phyloP scores from a whole-genome alignment of 2,797 vertebrate species.

The Rhinichthys osculus region DNA sequence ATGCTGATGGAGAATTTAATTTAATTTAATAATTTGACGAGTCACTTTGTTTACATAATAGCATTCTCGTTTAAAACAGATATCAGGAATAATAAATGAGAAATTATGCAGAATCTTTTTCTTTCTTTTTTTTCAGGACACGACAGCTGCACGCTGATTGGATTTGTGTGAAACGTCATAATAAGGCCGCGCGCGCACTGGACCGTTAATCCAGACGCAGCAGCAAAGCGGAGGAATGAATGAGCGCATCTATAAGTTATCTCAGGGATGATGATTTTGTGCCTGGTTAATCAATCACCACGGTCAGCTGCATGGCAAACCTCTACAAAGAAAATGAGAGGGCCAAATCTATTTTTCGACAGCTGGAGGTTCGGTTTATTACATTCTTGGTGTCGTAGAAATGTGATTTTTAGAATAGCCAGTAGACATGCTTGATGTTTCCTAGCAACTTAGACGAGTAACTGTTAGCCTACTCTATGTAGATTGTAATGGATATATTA shows the following conservation, averaged over 20 bases:
- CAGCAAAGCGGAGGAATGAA: not conserved
- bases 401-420: not conserved
- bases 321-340: slow-evolving; percentile 76
- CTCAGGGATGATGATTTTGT: not conserved
- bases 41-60: not conserved
- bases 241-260: not conserved
- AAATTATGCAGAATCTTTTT: not conserved
- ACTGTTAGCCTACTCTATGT: not conserved
- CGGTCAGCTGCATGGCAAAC: slow-evolving; percentile 68
- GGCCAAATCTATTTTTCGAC: slow-evolving; percentile 73
- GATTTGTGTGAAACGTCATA: slow-evolving; percentile 51
- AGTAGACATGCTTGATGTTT: slow-evolving; percentile 10
- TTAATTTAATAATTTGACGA: not conserved
- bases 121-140: not conserved
- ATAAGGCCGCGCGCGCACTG: not conserved
- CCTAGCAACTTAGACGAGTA: not conserved
- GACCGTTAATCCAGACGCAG: slow-evolving; percentile 32
- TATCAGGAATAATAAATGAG: not conserved
- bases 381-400: slow-evolving; percentile 54
- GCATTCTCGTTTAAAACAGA: not conserved
- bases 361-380: slow-evolving; percentile 72
- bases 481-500: not conserved
- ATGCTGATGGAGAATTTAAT: not conserved
- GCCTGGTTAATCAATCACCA: not conserved
- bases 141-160: slow-evolving; percentile 74